These are phyloP conservation scores for Acleris holmiana DNA, from an alignment of 2,888 invertebrate genomes.

Conservation along the genomic window DNA sequence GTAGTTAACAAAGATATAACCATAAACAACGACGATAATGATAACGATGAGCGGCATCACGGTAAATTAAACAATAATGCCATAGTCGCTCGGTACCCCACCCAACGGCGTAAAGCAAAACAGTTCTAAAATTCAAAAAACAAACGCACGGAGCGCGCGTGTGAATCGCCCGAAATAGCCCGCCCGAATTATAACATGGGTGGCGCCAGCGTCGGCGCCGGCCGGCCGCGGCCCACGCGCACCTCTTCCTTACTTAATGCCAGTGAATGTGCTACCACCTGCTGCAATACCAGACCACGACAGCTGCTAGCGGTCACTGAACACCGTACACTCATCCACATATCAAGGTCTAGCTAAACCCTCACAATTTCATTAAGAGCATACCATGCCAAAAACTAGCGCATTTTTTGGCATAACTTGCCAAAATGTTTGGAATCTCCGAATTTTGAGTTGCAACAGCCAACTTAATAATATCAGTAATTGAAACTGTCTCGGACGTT, in stretches of 20 bases:
- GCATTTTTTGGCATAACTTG: conserved; percentile 4
- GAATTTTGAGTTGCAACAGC: conserved; percentile 15
- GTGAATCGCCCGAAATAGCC: conserved; percentile 80
- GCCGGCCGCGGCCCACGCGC: conserved; percentile 33
- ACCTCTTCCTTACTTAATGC: conserved; percentile 17
- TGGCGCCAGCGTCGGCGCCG: conserved; percentile 78
- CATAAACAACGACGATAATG: conserved; percentile 16
- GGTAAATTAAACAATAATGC: conserved; percentile 29
- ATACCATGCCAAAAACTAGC: too few relatives aligned
- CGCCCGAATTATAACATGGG: conserved; percentile 79
- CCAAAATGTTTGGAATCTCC: conserved; percentile 3
- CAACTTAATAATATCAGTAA: conserved; percentile 12
- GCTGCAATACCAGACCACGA: conserved; percentile 3
- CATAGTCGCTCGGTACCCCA: conserved; percentile 24
- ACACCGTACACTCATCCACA: background rate
- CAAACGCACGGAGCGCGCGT: conserved; percentile 71
- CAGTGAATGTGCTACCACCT: conserved; percentile 27
- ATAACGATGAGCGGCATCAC: conserved; percentile 25
- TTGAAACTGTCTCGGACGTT: conserved; percentile 16
- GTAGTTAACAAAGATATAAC: background rate
- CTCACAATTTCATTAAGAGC: too few relatives aligned
- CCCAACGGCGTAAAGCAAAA: conserved; percentile 39
- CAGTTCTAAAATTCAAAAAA: conserved; percentile 65
- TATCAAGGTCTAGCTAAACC: background rate
- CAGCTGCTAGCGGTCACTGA: conserved; percentile 16